These are phyloP conservation scores for Campoletis sonorensis DNA, from an alignment of 1,140 invertebrate species.

Conservation along the genomic window DNA sequence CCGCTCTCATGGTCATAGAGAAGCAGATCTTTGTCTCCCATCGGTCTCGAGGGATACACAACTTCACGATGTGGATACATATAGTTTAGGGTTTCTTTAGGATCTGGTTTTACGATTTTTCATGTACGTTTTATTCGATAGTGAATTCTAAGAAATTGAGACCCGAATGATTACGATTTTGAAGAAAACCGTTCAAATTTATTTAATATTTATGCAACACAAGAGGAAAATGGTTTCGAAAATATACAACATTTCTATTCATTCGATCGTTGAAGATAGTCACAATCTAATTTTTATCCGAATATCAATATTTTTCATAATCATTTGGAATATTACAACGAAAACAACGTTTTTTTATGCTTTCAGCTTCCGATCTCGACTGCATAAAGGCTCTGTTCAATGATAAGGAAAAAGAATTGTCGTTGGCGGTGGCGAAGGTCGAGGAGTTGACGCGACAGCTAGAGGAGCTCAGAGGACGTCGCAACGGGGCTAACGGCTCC, in stretches of 20 bases:
- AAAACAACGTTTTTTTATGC: constrained; percentile 12
- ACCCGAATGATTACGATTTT: too few relatives aligned
- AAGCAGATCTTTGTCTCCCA: constrained; percentile 32
- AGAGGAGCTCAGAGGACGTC: constrained; percentile 89
- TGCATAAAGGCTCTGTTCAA: constrained; percentile 96
- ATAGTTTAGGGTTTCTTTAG: neutral
- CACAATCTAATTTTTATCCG: too few relatives aligned
- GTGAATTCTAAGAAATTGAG: too few relatives aligned
- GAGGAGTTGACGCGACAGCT: constrained; percentile 95
- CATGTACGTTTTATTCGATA: too few relatives aligned
- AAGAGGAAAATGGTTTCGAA: too few relatives aligned
- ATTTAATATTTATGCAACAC: too few relatives aligned
- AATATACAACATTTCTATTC: too few relatives aligned
- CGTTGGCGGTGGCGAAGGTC: constrained; percentile 95
- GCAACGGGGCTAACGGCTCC: constrained; percentile 70
- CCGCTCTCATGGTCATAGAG: constrained; percentile 8
- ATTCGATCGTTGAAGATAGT: too few relatives aligned
- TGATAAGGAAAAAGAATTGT: constrained; percentile 98
- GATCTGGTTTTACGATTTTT: too few relatives aligned
- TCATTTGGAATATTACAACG: too few relatives aligned
- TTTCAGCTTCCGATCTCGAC: constrained; percentile 93
- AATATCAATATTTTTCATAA: too few relatives aligned
- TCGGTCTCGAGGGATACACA: neutral
- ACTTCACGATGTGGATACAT: neutral
- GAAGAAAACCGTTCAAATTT: too few relatives aligned